Evolutionary conservation across 2,113 vertebrate genomes (phyloP), one percentile per base, ranked within the genome.

Genomic region (Pterocles gutturalis): DNA sequence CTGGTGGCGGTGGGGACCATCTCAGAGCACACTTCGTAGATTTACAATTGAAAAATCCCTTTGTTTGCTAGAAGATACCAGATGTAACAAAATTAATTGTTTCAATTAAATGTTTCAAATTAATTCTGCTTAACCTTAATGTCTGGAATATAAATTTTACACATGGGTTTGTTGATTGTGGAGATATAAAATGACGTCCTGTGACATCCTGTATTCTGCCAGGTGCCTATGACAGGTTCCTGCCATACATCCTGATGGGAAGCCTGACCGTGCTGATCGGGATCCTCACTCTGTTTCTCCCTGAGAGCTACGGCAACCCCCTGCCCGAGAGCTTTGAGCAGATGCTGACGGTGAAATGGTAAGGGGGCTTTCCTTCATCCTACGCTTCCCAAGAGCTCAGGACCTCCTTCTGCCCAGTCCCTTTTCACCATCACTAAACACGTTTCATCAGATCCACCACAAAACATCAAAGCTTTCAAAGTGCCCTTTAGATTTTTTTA

Each of bases 211-310:
- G 2, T 96, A 43, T 69, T 94, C 88, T 90, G 36, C 55, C 98
- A 99, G 99, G 98, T 85, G 98, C 97, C 84, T 99, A 98, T 24
- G 96, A 98, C 85, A 98, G 89, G 78, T 85, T 95, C 58, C 98
- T 99, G 1, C 99, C 99, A 1, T 99, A 99, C 18, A 98, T 99
- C 54, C 16, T 99, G 71, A 99, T 99, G 98, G 99, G 99, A 22
- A 97, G 97, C 85, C 93, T 99, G 36, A 98, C 99, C 3, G 81
- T 99, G 87, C 89, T 97, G 70, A 98, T 99, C 1, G 98, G 98
- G 26, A 69, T 99, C 48, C 58, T 99, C 2, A 98, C 98, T 53
- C 98, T 99, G 21, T 95, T 99, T 62, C 98, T 99, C 33, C 99
- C 99, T 1, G 99, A 99, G 95, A 99, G 98, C 29, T 98, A 93